A percentile compares a stretch with the other conserved stretches of the same genome.
phyloP scores from a whole-genome alignment of 2,888 invertebrate genomes.

The Scaptodrosophila latifasciaeformis region DNA sequence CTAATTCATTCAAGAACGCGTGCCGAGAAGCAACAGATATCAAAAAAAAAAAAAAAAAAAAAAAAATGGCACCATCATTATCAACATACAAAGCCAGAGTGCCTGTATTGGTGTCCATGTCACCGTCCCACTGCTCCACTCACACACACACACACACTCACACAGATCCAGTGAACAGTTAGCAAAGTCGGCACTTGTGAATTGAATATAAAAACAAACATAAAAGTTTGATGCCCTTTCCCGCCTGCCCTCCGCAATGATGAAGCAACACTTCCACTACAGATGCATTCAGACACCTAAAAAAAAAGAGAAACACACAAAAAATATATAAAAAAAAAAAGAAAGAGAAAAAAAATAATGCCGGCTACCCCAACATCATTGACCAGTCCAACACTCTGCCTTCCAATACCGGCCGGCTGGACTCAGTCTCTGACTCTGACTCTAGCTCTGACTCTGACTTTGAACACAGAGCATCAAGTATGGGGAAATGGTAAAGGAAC shows the following conservation, averaged over 20 bases:
- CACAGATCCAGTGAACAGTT: constrained; percentile 21
- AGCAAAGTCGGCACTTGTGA: constrained; percentile 47
- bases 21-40: constrained; percentile 43
- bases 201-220: constrained; percentile 70
- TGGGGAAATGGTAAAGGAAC: background rate
- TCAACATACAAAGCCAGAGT: background rate
- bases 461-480: constrained; percentile 56
- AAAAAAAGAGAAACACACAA: too few species aligned
- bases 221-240: constrained; percentile 60
- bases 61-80: too few species aligned
- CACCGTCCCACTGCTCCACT: too few species aligned
- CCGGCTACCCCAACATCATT: constrained; percentile 28
- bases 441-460: constrained; percentile 51
- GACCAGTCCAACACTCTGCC: constrained; percentile 24
- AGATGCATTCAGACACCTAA: constrained; percentile 38
- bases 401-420: constrained; percentile 25
- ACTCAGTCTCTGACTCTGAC: constrained; percentile 40
- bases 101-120: background rate
- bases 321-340: too few species aligned
- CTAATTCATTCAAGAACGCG: constrained; percentile 17
- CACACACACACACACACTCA: background rate
- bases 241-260: constrained; percentile 6
- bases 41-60: too few species aligned
- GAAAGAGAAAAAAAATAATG: too few species aligned
- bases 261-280: constrained; percentile 3